A percentile compares a stretch with the other conserved stretches of the same genome.
These are phyloP conservation scores for Mixornis gularis DNA, from an alignment of 2,113 vertebrate species.

Conservation along the genomic window DNA sequence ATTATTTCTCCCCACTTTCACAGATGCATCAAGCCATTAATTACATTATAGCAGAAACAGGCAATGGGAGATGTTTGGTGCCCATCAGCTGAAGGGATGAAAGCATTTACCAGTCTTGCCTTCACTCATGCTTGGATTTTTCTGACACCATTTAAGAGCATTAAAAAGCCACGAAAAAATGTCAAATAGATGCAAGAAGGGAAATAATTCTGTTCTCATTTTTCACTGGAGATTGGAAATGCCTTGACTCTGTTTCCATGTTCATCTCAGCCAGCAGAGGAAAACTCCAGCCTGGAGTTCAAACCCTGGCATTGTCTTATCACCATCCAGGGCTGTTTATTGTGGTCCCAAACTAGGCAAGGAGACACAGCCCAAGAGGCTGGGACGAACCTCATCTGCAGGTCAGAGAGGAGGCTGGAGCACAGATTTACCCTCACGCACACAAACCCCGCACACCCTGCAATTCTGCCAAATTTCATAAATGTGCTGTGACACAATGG, in stretches of 20 bases:
- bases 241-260: not conserved
- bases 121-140: not conserved
- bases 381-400: not conserved
- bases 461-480: not conserved
- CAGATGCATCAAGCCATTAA: not conserved
- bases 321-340: not conserved
- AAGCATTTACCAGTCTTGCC: not conserved
- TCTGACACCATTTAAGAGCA: not conserved
- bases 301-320: fast-evolving
- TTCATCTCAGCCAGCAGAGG: not conserved
- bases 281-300: not conserved
- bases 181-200: not conserved
- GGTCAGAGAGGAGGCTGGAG: not conserved
- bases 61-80: not conserved
- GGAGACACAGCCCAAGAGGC: not conserved
- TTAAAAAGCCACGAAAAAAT: not conserved
- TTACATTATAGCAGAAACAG: not conserved
- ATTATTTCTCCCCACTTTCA: not conserved
- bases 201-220: not conserved
- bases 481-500: not conserved
- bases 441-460: not conserved
- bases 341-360: not conserved
- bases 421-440: not conserved
- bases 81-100: not conserved
- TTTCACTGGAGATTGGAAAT: not conserved